Base-by-base conservation (phyloP, 2,888 invertebrate species). In the Stenotaenia linearis region DNA sequence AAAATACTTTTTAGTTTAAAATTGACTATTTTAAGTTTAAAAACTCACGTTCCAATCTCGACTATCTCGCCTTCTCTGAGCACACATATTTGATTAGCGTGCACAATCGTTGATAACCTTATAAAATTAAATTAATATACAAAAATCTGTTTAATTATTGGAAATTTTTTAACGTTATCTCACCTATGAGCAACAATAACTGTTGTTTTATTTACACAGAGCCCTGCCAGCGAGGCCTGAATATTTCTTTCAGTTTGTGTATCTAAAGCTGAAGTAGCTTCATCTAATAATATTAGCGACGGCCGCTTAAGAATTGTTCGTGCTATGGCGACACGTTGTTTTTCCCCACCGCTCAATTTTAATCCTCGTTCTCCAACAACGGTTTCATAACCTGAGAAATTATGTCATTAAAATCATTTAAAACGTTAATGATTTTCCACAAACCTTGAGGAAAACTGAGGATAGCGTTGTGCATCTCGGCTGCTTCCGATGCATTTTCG, bases 301-400 rank as follows among this genome's bases (percentile, higher is more conserved):
- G 98, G 98, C 2, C 94, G 90, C 86, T 98, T 98, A 28, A 99
- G 89, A 28, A 99, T 89, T 0, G 98, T 98, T 81, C 98, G 89
- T 0, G 98, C 98, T 82, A 98, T 98, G 0, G 98, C 98, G 80
- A 98, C 95, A 82, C 98, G 89, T 86, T 99, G 98, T 85, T 99
- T 98, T 86, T 98, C 98, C 0, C 98, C 98, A 1, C 98, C 98
- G 85, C 97, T 97, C 81, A 98, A 88, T 82, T 97, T 92, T 80
- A 98, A 87, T 5, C 98, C 98, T 85, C 98, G 89, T 87, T 98
- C 98, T 6, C 98, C 98, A 23, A 98, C 92, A 89, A 91, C 90
- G 0, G 95, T 94, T 78, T 95, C 93, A 84, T 95, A 96, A 74
- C 91, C 83, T 82, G 18, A 21, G 18, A 50, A 50, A n/a, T 0